These are phyloP conservation scores for Eulemur coronatus DNA, from an alignment of 2,797 vertebrate genomes.

Conservation along the genomic window DNA sequence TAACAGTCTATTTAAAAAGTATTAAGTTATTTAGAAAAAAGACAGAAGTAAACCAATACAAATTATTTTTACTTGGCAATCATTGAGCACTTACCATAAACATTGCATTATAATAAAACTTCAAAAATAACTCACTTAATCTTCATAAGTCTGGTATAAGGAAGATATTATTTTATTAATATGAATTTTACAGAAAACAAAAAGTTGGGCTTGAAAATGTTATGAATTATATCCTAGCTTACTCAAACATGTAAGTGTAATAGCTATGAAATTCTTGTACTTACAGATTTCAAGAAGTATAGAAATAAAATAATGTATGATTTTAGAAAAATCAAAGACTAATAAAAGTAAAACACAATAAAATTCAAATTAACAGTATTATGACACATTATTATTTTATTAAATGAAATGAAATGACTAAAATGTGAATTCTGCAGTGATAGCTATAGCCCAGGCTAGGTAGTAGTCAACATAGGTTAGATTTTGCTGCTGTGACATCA, in stretches of 20 bases:
- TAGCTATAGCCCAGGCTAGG: background rate
- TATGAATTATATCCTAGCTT: background rate
- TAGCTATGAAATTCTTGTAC: background rate
- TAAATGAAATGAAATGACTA: background rate
- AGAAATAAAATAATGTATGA: background rate
- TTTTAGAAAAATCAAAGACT: background rate
- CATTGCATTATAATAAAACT: background rate
- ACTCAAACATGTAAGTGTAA: background rate
- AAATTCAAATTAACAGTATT: background rate
- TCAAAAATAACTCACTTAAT: background rate
- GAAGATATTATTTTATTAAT: background rate
- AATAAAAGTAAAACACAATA: background rate
- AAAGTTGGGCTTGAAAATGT: background rate
- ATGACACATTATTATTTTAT: background rate
- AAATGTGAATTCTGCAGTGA: background rate
- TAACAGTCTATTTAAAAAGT: background rate
- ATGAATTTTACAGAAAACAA: background rate
- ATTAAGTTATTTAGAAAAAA: background rate
- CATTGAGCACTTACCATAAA: background rate
- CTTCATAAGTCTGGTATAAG: background rate
- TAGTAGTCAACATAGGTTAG: background rate
- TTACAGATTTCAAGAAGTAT: background rate
- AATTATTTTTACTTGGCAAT: background rate
- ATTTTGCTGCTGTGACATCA: background rate
- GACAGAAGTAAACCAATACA: background rate